Evolutionary conservation across 2,888 invertebrate species (phyloP), one percentile per base, ranked within the genome.

Genomic region (Ectemnius cavifrons): DNA sequence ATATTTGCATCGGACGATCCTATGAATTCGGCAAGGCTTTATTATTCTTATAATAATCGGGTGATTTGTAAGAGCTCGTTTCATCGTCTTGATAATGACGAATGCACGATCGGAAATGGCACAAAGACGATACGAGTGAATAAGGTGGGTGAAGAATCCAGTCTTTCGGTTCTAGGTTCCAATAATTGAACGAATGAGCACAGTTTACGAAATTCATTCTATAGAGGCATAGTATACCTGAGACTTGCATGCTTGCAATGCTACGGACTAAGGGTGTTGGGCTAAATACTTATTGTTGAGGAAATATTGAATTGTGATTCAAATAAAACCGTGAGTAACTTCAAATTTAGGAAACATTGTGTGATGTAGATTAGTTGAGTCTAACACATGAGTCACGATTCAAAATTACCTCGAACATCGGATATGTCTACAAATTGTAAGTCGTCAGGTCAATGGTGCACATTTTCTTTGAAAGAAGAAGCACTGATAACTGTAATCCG

Each of bases 141-240:
- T 77, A 89, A 89, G 89, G 89, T 89, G 89, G 89, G 89, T 89
- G 88, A 85, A 79, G 86, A 87, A 86, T 88, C 85, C 83, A 86
- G 82, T 85, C 80, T 87, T 87, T 83, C 80, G 84, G 77, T 84
- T 85, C 78, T 84, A 81, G 81, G 84, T 79, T 78, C 79, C 80
- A 81, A 78, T 71, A 72, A 77, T 77, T 59, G 72, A 78, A 83
- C 71, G 61, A 83, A 78, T 70, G 74, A 78, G 74, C 82, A 75
- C 83, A 77, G 73, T 84, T 85, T 77, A 76, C 52, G 79, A 73
- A 77, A 76, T 82, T 82, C 73, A 84, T 84, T 83, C 83, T 61
- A 81, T 86, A 86, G 85, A 85, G 75, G 77, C 69, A 83, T 87
- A 87, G 85, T 87, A 83, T 86, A 87, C 78, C 77, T 82, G 82